These are phyloP conservation scores for Geococcyx californianus DNA, from an alignment of 2,113 vertebrate species.

Conservation along the genomic window DNA sequence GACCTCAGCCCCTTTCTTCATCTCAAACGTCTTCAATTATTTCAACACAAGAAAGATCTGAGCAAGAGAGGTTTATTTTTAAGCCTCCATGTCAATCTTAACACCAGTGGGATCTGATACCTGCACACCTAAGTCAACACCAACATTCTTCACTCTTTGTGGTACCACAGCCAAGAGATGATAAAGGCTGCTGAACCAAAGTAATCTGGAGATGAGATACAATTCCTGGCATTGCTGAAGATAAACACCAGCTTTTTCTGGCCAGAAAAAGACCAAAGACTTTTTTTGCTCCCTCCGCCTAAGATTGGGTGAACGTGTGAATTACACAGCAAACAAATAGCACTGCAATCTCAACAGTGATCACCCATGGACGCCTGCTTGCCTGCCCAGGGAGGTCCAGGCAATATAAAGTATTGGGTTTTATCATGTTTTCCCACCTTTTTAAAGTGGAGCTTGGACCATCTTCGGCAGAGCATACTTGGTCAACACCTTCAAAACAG, in stretches of 20 bases:
- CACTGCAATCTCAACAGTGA: not conserved
- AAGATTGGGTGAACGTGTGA: not conserved
- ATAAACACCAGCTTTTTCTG: not conserved
- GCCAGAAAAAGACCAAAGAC: not conserved
- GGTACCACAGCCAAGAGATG: not conserved
- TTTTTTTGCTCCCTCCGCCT: not conserved
- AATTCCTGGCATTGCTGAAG: not conserved
- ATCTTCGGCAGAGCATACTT: not conserved
- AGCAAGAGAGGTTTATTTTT: slow-evolving; percentile 43
- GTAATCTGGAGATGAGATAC: not conserved
- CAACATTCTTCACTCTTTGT: not conserved
- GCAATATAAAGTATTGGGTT: not conserved
- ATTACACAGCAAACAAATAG: not conserved
- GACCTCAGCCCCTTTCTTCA: slow-evolving; percentile 26
- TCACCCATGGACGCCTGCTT: accelerated
- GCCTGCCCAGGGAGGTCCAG: not conserved
- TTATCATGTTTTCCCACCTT: not conserved
- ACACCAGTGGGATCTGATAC: not conserved
- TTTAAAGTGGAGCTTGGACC: not conserved
- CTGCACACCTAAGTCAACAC: not conserved
- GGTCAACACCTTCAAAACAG: not conserved
- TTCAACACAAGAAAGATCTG: slow-evolving; percentile 1
- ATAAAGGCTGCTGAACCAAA: not conserved
- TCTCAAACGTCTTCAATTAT: slow-evolving; percentile 7
- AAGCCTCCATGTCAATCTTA: not conserved